Evolutionary conservation across 2,888 invertebrate species (phyloP), one percentile per base, ranked within the genome.

Genomic region (Campoletis raptor): DNA sequence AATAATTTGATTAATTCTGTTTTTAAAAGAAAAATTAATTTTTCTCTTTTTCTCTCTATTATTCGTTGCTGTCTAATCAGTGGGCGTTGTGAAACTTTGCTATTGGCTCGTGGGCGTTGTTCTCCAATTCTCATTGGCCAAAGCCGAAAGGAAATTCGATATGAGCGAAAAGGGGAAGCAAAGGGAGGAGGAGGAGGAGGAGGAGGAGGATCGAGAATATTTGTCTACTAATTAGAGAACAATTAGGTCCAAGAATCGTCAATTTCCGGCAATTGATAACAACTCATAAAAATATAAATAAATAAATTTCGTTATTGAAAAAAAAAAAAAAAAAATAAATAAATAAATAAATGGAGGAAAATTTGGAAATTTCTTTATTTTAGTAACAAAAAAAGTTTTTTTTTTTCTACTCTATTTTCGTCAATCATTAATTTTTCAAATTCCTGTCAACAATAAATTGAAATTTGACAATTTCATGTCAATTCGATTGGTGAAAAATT

Each of bases 41-140:
- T 37, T 67, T 52, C 74, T 67, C 64, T 78, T 40, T 24, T 30
- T 24, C n/a, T 21, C 42, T n/a, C 57, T 37, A 24, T 66, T 15
- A 15, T 36, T 36, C 48, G 54, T 52, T 89, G 81, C 86, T 90
- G 91, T 92, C 93, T 93, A 93, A 94, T 93, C 93, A 93, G 92
- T 93, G 94, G 94, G 94, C 94, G 94, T 93, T 90, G 89, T 91
- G 87, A 85, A 89, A 88, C 90, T 90, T 91, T 90, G 89, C 92
- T 89, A 93, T 94, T 94, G 93, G 93, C 86, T 91, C 90, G 93
- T 93, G 93, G 94, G 94, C 93, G 93, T 93, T 91, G 91, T 93
- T 91, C 67, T 36, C 48, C 81, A 18, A 30, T 72, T 84, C 78
- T 54, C 79, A 89, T 89, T 89, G 88, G 89, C 54, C 78, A 69